These are phyloP conservation scores for Frieseomelitta varia DNA, from an alignment of 1,140 invertebrate species.

Conservation along the genomic window DNA sequence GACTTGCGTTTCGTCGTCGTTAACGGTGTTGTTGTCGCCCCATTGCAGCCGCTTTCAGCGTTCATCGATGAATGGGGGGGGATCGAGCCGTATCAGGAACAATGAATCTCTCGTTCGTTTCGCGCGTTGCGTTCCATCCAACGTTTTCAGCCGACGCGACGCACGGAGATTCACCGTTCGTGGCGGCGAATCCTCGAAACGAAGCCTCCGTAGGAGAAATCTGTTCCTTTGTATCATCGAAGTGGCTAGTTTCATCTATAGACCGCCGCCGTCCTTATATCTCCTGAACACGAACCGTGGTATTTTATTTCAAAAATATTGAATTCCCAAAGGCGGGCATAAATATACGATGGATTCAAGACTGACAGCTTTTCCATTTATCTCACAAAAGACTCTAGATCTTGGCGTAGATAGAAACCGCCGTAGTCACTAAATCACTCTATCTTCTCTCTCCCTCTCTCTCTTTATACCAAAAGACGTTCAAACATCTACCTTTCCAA, in stretches of 20 bases:
- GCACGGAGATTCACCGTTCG: neutral
- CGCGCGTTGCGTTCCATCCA: neutral
- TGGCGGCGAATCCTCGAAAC: no score
- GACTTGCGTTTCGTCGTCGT: conserved; percentile 42
- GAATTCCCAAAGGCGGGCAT: neutral
- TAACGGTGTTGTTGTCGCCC: conserved; percentile 17
- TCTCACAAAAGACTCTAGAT: neutral
- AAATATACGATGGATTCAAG: neutral
- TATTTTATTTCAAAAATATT: neutral
- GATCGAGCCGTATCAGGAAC: neutral
- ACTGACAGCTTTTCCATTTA: neutral
- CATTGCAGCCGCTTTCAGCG: neutral
- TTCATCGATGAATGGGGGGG: neutral
- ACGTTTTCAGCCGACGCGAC: neutral
- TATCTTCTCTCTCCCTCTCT: no score
- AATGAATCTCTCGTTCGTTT: neutral
- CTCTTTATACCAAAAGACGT: neutral
- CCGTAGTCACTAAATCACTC: neutral
- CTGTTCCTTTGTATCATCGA: neutral
- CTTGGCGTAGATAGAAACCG: neutral
- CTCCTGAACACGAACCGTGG: neutral
- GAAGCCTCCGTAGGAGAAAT: neutral
- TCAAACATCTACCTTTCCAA: neutral
- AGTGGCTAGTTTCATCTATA: neutral
- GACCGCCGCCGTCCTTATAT: neutral